phyloP scores from a whole-genome alignment of 2,113 vertebrate species.

The Bungarus multicinctus region DNA sequence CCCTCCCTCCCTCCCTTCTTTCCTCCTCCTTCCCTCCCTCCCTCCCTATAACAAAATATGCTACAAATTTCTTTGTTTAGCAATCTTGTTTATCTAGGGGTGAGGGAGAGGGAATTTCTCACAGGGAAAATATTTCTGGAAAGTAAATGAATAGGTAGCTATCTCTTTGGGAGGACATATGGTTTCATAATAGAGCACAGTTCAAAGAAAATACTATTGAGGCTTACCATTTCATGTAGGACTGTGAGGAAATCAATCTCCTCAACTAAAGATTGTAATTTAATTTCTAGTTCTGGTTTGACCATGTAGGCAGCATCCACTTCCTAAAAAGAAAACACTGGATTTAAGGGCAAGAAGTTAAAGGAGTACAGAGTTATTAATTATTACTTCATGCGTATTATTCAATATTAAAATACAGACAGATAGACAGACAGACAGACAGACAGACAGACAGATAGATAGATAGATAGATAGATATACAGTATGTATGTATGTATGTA shows the following conservation, averaged over 20 bases:
- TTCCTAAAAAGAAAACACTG: constrained; percentile 68
- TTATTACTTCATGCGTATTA: background rate
- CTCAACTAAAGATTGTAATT: constrained; percentile 78
- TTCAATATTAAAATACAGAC: background rate
- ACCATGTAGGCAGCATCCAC: constrained; percentile 88
- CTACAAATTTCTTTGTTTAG: background rate
- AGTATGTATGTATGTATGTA: background rate
- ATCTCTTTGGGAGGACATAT: background rate
- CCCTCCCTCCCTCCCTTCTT: background rate
- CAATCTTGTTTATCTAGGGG: background rate
- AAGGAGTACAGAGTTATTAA: background rate
- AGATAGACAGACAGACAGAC: no score
- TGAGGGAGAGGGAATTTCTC: background rate
- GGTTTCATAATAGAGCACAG: background rate
- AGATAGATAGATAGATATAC: no score
- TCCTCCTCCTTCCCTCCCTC: background rate
- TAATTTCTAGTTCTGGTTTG: constrained; percentile 89
- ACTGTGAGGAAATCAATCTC: constrained; percentile 89
- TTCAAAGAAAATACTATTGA: background rate
- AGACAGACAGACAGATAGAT: no score
- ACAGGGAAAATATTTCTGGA: background rate
- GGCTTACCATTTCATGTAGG: constrained; percentile 82
- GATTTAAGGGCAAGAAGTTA: background rate
- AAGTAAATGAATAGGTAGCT: background rate
- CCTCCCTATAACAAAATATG: no score